phyloP scores from a whole-genome alignment of 2,113 vertebrate species.

The Dasypus novemcinctus region DNA sequence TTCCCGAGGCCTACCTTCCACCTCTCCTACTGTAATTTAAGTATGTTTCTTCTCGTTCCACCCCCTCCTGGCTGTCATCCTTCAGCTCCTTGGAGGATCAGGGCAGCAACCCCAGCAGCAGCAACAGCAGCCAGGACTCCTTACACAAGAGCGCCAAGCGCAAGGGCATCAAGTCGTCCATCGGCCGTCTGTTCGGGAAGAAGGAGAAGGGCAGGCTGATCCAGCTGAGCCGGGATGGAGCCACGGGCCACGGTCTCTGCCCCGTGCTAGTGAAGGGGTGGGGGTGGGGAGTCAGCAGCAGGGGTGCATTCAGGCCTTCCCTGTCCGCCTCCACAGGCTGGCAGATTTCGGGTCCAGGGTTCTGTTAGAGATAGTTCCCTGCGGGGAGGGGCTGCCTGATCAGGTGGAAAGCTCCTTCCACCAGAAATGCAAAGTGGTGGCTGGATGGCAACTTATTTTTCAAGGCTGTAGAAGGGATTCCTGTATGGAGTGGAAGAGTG shows the following conservation, averaged over 20 bases:
- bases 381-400: not conserved
- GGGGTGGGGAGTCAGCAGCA: not conserved
- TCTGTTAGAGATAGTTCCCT: not conserved
- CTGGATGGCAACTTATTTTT: not conserved
- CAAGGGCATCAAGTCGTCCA: slow-evolving; percentile 97
- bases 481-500: not conserved
- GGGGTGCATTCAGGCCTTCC: not conserved
- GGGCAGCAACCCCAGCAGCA: slow-evolving; percentile 84
- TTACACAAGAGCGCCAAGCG: slow-evolving; percentile 92
- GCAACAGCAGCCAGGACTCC: slow-evolving; percentile 87
- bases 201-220: slow-evolving; percentile 94
- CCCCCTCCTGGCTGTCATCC: slow-evolving; percentile 41
- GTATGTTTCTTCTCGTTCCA: slow-evolving; percentile 64
- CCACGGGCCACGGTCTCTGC: slow-evolving; percentile 89
- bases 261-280: not conserved
- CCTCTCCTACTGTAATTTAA: slow-evolving; percentile 17
- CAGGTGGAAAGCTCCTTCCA: not conserved
- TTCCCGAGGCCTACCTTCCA: not conserved
- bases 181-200: slow-evolving; percentile 95
- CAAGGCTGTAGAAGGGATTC: not conserved
- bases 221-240: slow-evolving; percentile 89
- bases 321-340: not conserved
- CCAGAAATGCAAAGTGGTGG: not conserved
- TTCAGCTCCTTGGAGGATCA: slow-evolving; percentile 84
- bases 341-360: not conserved